These are phyloP conservation scores for Pterocles gutturalis DNA, from an alignment of 2,113 vertebrate genomes.

Conservation along the genomic window DNA sequence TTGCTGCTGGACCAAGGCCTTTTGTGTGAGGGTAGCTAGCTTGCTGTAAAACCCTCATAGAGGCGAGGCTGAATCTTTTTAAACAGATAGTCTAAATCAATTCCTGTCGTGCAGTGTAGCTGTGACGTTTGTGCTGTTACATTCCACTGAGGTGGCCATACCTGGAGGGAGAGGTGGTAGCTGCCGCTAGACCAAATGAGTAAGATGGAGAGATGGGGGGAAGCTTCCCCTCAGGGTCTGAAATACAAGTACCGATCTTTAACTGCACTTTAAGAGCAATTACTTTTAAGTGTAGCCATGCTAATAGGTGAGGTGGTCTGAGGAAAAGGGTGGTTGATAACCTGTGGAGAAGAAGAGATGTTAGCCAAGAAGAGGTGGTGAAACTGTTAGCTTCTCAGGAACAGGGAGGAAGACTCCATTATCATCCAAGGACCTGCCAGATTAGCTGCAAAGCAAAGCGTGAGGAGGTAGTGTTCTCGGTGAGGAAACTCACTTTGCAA, in stretches of 20 bases:
- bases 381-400: neutral
- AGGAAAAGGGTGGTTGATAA: neutral
- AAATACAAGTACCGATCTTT: neutral
- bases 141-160: neutral
- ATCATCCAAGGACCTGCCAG: neutral
- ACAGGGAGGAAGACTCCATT: neutral
- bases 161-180: neutral
- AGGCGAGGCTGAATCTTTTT: neutral
- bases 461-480: neutral
- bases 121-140: neutral
- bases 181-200: neutral
- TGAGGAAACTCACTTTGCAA: neutral
- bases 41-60: neutral
- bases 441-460: neutral
- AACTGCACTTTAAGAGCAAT: neutral
- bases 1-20: neutral
- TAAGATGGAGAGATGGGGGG: neutral
- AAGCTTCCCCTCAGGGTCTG: neutral
- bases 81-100: neutral
- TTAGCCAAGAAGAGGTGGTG: neutral
- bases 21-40: neutral
- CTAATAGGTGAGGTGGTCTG: neutral
- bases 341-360: neutral
- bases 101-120: neutral
- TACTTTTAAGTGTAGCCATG: neutral